Conservation (phyloP, 2,888 invertebrate genomes). For the Serripes groenlandicus region DNA sequence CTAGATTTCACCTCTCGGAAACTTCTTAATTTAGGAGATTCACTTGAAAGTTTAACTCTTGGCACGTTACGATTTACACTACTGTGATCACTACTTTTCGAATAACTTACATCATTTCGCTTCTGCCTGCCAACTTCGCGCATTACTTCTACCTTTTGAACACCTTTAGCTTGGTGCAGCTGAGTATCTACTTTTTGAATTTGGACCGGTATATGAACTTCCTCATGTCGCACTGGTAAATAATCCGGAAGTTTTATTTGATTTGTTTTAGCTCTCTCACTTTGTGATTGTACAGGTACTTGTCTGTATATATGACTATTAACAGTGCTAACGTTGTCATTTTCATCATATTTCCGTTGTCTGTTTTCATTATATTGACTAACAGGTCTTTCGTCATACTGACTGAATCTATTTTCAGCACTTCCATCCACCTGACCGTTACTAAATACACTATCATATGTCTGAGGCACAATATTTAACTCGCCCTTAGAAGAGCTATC, state of each 20-base stretch:
- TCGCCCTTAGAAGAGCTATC: slow-evolving; percentile 25
- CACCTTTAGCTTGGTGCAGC: neutral
- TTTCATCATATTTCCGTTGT: slow-evolving; percentile 55
- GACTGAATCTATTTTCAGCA: slow-evolving; percentile 31
- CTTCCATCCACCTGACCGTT: slow-evolving; percentile 11
- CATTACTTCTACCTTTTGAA: neutral
- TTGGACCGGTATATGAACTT: neutral
- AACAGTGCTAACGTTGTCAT: slow-evolving; percentile 43
- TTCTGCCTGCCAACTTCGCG: neutral
- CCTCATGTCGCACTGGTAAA: slow-evolving; percentile 34
- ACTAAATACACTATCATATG: slow-evolving; percentile 16
- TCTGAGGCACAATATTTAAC: slow-evolving; percentile 41
- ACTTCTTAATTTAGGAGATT: slow-evolving; percentile 64
- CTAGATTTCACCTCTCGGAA: slow-evolving; percentile 69
- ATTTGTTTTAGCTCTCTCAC: slow-evolving; percentile 9
- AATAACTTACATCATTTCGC: neutral
- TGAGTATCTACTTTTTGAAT: neutral
- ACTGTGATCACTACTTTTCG: neutral
- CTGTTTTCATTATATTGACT: slow-evolving; percentile 13
- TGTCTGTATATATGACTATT: slow-evolving; percentile 29
- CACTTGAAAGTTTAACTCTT: slow-evolving; percentile 51
- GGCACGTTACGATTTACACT: neutral
- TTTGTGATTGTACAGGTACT: neutral
- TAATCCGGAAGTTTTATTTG: slow-evolving; percentile 48
- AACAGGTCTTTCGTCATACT: slow-evolving; percentile 40